Conservation (phyloP, 2,797 vertebrate species). For the Gallinago solitaria region DNA sequence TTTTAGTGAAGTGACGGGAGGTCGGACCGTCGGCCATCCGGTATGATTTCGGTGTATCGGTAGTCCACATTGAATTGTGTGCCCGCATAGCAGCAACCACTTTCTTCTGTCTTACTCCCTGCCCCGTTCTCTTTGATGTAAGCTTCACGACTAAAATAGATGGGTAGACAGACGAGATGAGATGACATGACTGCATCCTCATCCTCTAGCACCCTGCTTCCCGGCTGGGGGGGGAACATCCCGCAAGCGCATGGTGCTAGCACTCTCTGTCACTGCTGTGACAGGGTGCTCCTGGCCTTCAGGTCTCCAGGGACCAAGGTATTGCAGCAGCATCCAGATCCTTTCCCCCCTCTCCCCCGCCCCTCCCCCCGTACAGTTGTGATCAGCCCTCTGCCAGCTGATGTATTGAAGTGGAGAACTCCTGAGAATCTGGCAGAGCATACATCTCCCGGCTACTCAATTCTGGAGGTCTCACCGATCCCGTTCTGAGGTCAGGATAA, state of each 20-base stretch:
- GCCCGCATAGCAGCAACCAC: not conserved
- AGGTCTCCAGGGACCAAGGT: not conserved
- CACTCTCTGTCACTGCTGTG: not conserved
- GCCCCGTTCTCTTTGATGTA: not conserved
- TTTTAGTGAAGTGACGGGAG: not conserved
- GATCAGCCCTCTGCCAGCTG: not conserved
- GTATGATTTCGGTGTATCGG: not conserved
- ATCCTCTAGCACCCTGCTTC: not conserved
- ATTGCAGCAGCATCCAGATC: not conserved
- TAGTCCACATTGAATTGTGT: not conserved
- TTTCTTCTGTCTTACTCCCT: not conserved
- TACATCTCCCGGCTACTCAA: not conserved
- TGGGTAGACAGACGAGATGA: not conserved
- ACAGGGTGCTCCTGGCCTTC: not conserved
- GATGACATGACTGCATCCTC: no score
- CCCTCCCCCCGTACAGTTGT: not conserved
- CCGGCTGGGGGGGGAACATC: not conserved
- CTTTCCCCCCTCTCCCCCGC: not conserved
- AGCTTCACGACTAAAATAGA: not conserved
- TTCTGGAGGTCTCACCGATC: not conserved
- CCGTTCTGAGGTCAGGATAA: not conserved
- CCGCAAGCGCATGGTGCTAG: not conserved
- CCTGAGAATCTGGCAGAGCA: not conserved
- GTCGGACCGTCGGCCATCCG: not conserved
- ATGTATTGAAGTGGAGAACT: not conserved